Evolutionary conservation across 1,140 invertebrate species (phyloP).

Genomic region (Nylanderia fulva): DNA sequence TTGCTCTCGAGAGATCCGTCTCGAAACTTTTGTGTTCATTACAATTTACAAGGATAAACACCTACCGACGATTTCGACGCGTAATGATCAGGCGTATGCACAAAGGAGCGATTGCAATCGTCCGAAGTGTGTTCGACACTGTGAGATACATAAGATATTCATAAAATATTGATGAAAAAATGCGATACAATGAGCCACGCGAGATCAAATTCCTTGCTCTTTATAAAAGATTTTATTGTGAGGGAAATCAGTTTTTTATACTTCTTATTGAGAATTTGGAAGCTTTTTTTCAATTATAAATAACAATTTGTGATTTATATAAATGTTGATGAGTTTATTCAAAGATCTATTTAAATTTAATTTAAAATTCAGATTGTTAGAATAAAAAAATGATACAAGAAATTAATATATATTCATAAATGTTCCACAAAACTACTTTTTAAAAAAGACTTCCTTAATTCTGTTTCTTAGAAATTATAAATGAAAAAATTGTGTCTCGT

Average conservation of each 20-base stretch:
- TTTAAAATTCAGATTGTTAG: not conserved
- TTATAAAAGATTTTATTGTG: not conserved
- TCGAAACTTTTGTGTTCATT: conserved; percentile 64
- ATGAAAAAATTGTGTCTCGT: not conserved
- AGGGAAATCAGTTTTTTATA: not conserved
- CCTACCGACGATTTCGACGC: conserved; percentile 63
- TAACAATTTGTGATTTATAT: not conserved
- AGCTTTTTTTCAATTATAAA: not conserved
- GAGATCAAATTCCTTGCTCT: conserved; percentile 32
- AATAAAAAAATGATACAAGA: not conserved
- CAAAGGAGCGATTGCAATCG: conserved; percentile 47
- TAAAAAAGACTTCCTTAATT: not conserved
- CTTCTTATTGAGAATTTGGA: not conserved
- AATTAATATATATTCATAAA: not conserved
- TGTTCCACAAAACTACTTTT: not conserved
- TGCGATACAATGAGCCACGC: conserved; percentile 12
- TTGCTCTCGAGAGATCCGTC: conserved; percentile 59
- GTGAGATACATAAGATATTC: conserved; percentile 3
- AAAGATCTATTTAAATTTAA: not conserved
- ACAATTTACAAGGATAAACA: conserved; percentile 68
- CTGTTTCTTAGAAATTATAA: not conserved
- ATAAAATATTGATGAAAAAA: conserved; percentile 42
- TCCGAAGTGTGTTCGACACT: conserved; percentile 36
- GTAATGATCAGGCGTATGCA: conserved; percentile 60
- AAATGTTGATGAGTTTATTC: not conserved